Base-by-base conservation (phyloP, 1,140 invertebrate genomes). In the Pseudomyrmex gracilis region DNA sequence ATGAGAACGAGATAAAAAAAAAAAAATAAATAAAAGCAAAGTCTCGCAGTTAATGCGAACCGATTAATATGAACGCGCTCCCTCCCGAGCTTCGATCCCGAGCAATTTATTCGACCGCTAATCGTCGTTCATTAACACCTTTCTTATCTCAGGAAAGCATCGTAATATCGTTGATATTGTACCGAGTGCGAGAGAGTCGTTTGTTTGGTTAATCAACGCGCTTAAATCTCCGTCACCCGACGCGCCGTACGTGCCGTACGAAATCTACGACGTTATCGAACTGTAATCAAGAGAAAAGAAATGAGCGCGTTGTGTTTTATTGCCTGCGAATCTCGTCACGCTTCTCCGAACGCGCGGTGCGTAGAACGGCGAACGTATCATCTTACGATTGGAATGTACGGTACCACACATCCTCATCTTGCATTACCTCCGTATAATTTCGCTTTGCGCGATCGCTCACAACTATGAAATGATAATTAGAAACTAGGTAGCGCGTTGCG, bases 391-490 rank as follows among this genome's bases (percentile, higher is more conserved):
- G 53, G 67, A 71, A 71, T 71, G 66, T 55, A 13, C 13, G 10
- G 34, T 34, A 34, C 5, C 0, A 34, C 34, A n/a, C 20, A 43
- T n/a, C 20, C 15, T 49, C 66, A 49, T 71, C 76, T 13, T 71
- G 47, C 47, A 58, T 71, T 70, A 49, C 53, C 22, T 15, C 15
- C 53, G 8, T 57, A 68, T 80, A 70, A 71, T 80, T 78, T 22
- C 43, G 20, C n/a, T 22, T 34, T 34, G 34, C 34, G 15, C 34
- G 43, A 78, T 45, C 10, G 24, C 20, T 78, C 13, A 51, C 15
- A 10, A 78, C 43, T 70, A 80, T 60, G 22, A 71, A 71, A 80
- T 71, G 20, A 71, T 70, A 78, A 78, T 80, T 80, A 80, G 66
- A 80, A 80, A 58, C 76, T 70, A 24, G 17, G n/a, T 66, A 34